Evolutionary conservation across 2,797 vertebrate genomes (phyloP), one percentile per base, ranked within the genome.

Genomic region (Tauraco hartlaubi): DNA sequence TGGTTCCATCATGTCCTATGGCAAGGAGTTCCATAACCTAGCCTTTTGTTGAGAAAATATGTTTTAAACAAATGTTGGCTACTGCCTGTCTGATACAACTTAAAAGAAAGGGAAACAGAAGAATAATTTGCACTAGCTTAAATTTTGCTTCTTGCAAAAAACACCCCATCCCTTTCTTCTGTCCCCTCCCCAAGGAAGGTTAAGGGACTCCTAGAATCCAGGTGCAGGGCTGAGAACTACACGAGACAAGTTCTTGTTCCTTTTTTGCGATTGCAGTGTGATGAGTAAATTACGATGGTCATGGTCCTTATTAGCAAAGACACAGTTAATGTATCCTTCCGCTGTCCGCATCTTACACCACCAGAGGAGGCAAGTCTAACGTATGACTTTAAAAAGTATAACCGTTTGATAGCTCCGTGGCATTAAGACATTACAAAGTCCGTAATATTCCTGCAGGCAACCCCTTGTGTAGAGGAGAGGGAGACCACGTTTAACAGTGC

Each of bases 1-100:
- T 56, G 54, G 44, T 31, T n/a, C 39, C 12, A 67, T 3, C 0
- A 0, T 28, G 9, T 68, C 11, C 12, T 29, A 17, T 17, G 33
- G 28, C 23, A 72, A 11, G 14, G 39, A 62, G 28, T n/a, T 89
- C 66, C 29, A 31, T 48, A 59, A 67, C 16, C 25, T 28, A 86
- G 16, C 6, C 29, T 46, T 17, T 6, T 35, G 6, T 3, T 66
- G n/a, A 61, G 43, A 76, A 90, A 79, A 56, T 33, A 2, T 7
- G 35, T 52, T 83, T 84, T 46, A 85, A 58, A 69, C 28, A 28
- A 68, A 15, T 73, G 8, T 26, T 72, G 73, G 23, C 23, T 90
- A 49, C 23, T 77, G 46, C 21, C 9, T 31, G 6, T 44, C 62
- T n/a, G 21, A 19, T 15, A 61, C 3, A 22, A 21, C 11, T 79